phyloP scores from a whole-genome alignment of 2,888 invertebrate genomes.

The Caenorhabditis sp. region DNA sequence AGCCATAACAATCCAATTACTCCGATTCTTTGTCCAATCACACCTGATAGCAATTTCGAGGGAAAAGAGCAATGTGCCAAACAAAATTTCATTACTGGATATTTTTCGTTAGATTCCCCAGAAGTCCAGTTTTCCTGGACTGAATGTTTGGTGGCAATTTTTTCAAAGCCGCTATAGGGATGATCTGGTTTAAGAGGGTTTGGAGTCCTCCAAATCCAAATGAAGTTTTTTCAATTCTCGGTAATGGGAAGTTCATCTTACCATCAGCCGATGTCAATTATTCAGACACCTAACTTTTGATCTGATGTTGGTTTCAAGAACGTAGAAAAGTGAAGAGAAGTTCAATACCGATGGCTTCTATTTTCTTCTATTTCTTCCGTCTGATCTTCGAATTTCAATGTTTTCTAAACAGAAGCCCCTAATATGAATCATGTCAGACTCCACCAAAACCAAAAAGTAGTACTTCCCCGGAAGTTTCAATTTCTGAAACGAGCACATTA shows the following conservation, averaged over 20 bases:
- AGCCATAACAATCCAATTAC: conserved; percentile 22
- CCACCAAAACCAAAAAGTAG: background rate
- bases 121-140: background rate
- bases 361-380: too few species aligned
- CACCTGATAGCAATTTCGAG: too few species aligned
- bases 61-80: conserved; percentile 27
- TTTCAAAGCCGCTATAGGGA: background rate
- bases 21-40: conserved; percentile 17
- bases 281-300: background rate
- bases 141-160: background rate
- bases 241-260: background rate
- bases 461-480: conserved; percentile 25
- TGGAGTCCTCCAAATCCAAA: background rate
- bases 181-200: background rate
- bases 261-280: background rate
- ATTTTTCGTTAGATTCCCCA: background rate
- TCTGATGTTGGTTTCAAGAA: background rate
- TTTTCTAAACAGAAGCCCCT: conserved; percentile 2
- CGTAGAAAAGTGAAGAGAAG: background rate
- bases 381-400: background rate
- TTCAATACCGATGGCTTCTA: background rate
- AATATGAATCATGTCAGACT: background rate
- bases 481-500: background rate
- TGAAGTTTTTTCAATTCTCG: background rate
- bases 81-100: conserved; percentile 42